Evolutionary conservation across 2,888 invertebrate species (phyloP).

Genomic region (Latheticus oryzae): DNA sequence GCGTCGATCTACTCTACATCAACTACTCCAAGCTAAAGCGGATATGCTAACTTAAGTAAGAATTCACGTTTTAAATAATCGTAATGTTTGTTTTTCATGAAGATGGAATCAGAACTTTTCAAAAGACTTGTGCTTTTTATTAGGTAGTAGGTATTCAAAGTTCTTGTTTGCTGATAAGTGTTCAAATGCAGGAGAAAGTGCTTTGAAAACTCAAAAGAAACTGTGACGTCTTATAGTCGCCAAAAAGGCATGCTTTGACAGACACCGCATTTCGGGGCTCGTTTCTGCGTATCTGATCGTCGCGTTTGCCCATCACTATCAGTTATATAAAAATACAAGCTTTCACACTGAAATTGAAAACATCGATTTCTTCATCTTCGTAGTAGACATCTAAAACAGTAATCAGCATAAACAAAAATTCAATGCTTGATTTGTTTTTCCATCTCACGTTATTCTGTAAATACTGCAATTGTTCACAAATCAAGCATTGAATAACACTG

Average conservation of each 20-base stretch:
- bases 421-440: conserved; percentile 28
- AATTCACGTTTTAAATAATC: too few relatives aligned
- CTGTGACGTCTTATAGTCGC: conserved; percentile 43
- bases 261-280: conserved; percentile 60
- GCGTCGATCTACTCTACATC: not conserved
- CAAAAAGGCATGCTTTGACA: conserved; percentile 60
- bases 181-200: conserved; percentile 10
- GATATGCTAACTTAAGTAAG: too few relatives aligned
- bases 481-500: conserved; percentile 24
- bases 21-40: too few relatives aligned
- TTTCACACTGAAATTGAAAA: conserved; percentile 40
- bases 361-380: conserved; percentile 55
- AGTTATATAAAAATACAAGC: conserved; percentile 44
- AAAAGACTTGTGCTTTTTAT: conserved; percentile 10
- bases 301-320: conserved; percentile 66
- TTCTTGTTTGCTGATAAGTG: not conserved
- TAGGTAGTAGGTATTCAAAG: not conserved
- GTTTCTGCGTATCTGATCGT: conserved; percentile 62
- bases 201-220: conserved; percentile 8
- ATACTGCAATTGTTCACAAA: conserved; percentile 3
- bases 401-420: conserved; percentile 53
- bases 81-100: too few relatives aligned
- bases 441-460: not conserved
- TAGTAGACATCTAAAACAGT: conserved; percentile 62
- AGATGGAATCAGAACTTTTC: too few relatives aligned